A percentile compares a stretch with the other conserved stretches of the same genome.
Conservation (phyloP, 2,797 vertebrate species). For the Tolypeutes matacus region DNA sequence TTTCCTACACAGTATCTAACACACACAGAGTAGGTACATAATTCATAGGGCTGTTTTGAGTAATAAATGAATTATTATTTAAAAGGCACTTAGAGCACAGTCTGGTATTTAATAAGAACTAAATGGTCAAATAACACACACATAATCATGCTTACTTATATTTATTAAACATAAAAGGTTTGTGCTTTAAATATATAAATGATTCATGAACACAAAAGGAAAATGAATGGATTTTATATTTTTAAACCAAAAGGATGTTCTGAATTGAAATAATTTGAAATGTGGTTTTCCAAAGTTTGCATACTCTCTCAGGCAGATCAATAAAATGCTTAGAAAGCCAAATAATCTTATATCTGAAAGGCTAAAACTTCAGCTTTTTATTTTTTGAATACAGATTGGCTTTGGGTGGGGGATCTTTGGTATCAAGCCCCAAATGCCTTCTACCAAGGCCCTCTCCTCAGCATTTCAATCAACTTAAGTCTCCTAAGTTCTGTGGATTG, state of each 20-base stretch:
- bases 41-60: neutral
- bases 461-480: neutral
- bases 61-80: slow-evolving; percentile 47
- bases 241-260: slow-evolving; percentile 35
- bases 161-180: slow-evolving; percentile 52
- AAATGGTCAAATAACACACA: slow-evolving; percentile 29
- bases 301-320: neutral
- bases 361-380: slow-evolving; percentile 43
- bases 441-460: neutral
- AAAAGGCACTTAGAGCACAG: slow-evolving; percentile 8
- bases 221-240: slow-evolving; percentile 36
- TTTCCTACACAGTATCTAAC: neutral
- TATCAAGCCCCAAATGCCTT: neutral
- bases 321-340: slow-evolving; percentile 2
- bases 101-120: slow-evolving; percentile 19
- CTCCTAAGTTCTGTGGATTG: slow-evolving; percentile 45
- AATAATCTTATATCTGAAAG: slow-evolving; percentile 34
- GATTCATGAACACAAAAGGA: slow-evolving; percentile 46
- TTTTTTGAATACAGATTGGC: neutral
- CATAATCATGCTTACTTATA: slow-evolving; percentile 55
- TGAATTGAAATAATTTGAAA: slow-evolving; percentile 46
- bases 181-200: slow-evolving; percentile 56
- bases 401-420: neutral
- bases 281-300: slow-evolving; percentile 18
- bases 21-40: neutral